Evolutionary conservation across 1,140 invertebrate species (phyloP), one percentile per base, ranked within the genome.

Genomic region (Diuraphis noxia): DNA sequence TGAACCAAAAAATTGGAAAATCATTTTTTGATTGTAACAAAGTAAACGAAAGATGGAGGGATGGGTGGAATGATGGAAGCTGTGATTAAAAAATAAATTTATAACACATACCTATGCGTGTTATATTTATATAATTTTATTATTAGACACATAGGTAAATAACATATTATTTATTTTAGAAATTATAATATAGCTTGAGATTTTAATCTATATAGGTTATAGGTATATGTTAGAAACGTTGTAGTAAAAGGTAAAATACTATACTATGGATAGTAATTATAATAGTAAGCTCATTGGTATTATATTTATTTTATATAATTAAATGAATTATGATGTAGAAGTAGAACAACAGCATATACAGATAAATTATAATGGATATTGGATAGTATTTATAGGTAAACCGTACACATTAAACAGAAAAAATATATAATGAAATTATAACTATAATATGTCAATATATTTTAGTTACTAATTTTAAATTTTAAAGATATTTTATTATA

Each of bases 21-120:
- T 95, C 96, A 36, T 93, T 95, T 92, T 99, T 99, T 95, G 98
- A 99, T 94, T 99, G 99, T 94, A 95, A 94, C 89, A 96, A 96
- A 94, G 96, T 99, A 0, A 96, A 98, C 94, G 96, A 99, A 94
- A 94, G 99, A 93, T 99, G 99, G 99, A 94, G 95, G 94, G 97
- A 99, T 94, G 99, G 99, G 43, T 99, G 98, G 98, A 93, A 95
- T 30, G 98, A 99, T 95, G 98, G 98, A 52, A 98, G 97, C n/a
- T 99, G 99, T 95, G 97, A 98, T 95, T 97, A 94, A 72, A 30
- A 82, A n/a, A 63, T 63, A 63, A 63, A 63, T 63, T 23, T n/a
- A 63, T n/a, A n/a, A 63, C n/a, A 63, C n/a, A 63, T 30, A 63
- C 25, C 9, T 63, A 30, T 63, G 56, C n/a, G 56, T 17, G 23